Percentiles rank a stretch among this genome's conserved stretches.
Conservation (phyloP, 2,113 vertebrate species). For the Osmerus mordax region DNA sequence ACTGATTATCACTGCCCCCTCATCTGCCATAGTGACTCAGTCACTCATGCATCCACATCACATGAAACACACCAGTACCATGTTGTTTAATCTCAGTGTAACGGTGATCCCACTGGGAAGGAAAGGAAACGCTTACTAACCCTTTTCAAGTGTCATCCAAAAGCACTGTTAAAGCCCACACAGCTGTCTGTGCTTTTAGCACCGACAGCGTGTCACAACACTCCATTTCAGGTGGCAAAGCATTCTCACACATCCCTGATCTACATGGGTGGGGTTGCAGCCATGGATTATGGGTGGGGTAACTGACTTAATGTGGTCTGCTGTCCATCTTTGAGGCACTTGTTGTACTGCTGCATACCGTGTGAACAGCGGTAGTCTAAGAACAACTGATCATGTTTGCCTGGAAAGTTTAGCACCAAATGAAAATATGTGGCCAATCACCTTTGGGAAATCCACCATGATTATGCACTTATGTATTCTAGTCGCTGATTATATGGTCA, state of each 20-base stretch:
- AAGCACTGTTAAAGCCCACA: slow-evolving; percentile 31
- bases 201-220: slow-evolving; percentile 59
- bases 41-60: not conserved
- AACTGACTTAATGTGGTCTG: slow-evolving; percentile 30
- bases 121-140: slow-evolving; percentile 10
- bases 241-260: slow-evolving; percentile 55
- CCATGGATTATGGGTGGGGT: slow-evolving; percentile 21
- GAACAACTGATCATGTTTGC: not conserved
- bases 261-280: slow-evolving; percentile 38
- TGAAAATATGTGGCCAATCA: not conserved
- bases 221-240: slow-evolving; percentile 62
- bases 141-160: slow-evolving; percentile 41
- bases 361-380: not conserved
- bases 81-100: too few species aligned
- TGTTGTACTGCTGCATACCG: not conserved
- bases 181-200: slow-evolving; percentile 63
- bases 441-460: not conserved
- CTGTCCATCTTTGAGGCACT: slow-evolving; percentile 7
- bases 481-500: not conserved
- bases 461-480: slow-evolving; percentile 9
- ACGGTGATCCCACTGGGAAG: not conserved
- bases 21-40: too few species aligned
- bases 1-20: too few species aligned
- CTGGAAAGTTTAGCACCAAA: not conserved
- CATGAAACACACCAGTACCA: not conserved